Base-by-base conservation (phyloP, 1,140 invertebrate genomes). In the Papilio machaon region DNA sequence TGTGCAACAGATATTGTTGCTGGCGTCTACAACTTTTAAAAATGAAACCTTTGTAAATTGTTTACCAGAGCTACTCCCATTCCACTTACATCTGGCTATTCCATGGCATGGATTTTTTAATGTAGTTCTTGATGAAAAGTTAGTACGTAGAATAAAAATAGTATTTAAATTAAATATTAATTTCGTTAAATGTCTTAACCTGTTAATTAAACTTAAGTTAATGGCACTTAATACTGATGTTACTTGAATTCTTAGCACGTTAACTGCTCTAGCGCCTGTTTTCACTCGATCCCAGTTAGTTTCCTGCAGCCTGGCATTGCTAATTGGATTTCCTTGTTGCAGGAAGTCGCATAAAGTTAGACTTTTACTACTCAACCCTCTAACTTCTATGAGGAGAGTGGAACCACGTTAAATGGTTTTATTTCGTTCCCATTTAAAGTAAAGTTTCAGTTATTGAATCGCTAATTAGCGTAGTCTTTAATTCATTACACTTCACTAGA, bases 261-360 rank as follows among this genome's bases (percentile, higher is more conserved):
- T 52, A 76, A 76, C 47, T 76, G 74, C 11, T 23, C 19, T 35
- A 52, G 74, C 74, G 74, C 43, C 46, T 52, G 46, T 76, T 76
- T 76, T 23, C 74, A 76, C 43, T 76, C 43, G 52, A 52, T 76
- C 74, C 74, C 46, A 76, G 47, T 76, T 52, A 52, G 74, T 30
- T 47, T 76, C 74, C 74, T 76, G 19, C 19, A 54, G 74, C 74
- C 47, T 76, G 74, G 19, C 46, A 76, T 76, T 76, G 47, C 74
- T 76, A 76, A 76, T 76, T 76, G 74, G 74, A 76, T 76, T 76
- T 76, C 74, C 74, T 76, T 76, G 74, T 76, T 52, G 47, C 74
- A 76, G 74, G 74, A 76, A 76, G 74, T 76, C 46, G 47, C 74
- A 76, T 76, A 76, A 76, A 76, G 74, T 76, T 76, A 76, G 47